These are phyloP conservation scores for Baccha elongata DNA, from an alignment of 2,888 invertebrate genomes.

Conservation along the genomic window DNA sequence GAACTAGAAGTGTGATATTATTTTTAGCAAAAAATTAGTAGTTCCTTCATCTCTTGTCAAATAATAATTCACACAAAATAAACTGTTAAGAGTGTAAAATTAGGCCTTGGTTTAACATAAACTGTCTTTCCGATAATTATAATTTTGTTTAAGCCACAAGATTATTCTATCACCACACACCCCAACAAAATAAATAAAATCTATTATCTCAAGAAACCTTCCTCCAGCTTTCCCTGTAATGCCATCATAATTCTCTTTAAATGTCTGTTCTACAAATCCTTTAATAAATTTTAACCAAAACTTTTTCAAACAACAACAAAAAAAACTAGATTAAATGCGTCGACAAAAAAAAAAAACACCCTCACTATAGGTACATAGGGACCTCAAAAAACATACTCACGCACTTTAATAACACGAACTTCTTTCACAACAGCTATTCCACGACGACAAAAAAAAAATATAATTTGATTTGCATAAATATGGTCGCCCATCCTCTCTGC, in stretches of 20 bases:
- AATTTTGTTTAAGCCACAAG: no score
- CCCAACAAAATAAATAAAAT: no score
- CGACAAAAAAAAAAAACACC: slow-evolving; percentile 11
- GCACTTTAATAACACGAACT: slow-evolving; percentile 48
- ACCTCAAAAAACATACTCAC: slow-evolving; percentile 39
- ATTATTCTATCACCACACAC: no score
- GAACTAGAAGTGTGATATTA: no score
- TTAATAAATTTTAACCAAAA: slow-evolving; percentile 39
- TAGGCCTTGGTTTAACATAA: no score
- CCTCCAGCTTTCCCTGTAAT: not conserved
- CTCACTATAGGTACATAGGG: not conserved
- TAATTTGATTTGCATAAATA: slow-evolving; percentile 61
- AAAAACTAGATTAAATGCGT: not conserved
- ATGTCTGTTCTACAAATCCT: slow-evolving; percentile 32
- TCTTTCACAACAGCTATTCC: not conserved
- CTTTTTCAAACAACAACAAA: not conserved
- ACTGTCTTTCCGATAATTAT: no score
- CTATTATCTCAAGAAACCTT: not conserved
- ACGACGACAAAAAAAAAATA: slow-evolving; percentile 16
- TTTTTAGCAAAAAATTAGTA: no score
- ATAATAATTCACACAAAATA: no score
- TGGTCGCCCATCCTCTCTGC: slow-evolving; percentile 34
- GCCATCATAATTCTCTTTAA: slow-evolving; percentile 24
- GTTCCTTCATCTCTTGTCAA: no score
- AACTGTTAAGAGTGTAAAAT: no score